Evolutionary conservation across 2,113 vertebrate genomes (phyloP).

Genomic region (Psilopogon haemacephalus): DNA sequence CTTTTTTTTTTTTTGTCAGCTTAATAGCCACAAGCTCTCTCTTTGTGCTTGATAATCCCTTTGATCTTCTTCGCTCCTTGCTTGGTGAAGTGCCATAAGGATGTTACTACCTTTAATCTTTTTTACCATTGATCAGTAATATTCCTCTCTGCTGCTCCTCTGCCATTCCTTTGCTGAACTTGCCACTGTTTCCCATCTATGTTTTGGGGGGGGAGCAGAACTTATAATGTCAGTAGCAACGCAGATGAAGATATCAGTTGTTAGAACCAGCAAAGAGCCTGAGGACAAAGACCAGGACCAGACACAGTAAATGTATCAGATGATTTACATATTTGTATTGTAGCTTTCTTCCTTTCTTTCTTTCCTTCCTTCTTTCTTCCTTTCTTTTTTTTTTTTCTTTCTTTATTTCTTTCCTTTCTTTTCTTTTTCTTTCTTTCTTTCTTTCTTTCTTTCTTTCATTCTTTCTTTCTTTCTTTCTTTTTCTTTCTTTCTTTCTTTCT

Average conservation of each 20-base stretch:
- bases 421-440: too few relatives aligned
- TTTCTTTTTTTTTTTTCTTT: too few relatives aligned
- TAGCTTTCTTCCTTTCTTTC: too few relatives aligned
- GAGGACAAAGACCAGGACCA: neutral
- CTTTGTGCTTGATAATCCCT: conserved; percentile 4
- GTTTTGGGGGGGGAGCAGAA: neutral
- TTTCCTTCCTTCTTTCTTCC: neutral
- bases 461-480: neutral
- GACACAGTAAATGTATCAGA: neutral
- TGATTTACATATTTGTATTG: neutral
- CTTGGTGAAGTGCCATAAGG: conserved; percentile 29
- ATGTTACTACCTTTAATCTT: conserved; percentile 56
- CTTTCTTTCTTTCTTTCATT: neutral
- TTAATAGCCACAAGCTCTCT: conserved; percentile 59
- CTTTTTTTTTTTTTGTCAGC: neutral
- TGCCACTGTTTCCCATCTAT: neutral
- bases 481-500: too few relatives aligned
- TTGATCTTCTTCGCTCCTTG: conserved; percentile 45
- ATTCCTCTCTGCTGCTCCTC: conserved; percentile 18
- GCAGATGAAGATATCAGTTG: neutral
- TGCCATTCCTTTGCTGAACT: neutral
- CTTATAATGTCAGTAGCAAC: neutral
- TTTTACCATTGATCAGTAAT: conserved; percentile 51
- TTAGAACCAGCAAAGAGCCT: neutral
- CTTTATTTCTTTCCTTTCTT: neutral